Percentiles rank a stretch among this genome's conserved stretches.
Conservation (phyloP, 2,113 vertebrate species). For the Seriola aureovittata region DNA sequence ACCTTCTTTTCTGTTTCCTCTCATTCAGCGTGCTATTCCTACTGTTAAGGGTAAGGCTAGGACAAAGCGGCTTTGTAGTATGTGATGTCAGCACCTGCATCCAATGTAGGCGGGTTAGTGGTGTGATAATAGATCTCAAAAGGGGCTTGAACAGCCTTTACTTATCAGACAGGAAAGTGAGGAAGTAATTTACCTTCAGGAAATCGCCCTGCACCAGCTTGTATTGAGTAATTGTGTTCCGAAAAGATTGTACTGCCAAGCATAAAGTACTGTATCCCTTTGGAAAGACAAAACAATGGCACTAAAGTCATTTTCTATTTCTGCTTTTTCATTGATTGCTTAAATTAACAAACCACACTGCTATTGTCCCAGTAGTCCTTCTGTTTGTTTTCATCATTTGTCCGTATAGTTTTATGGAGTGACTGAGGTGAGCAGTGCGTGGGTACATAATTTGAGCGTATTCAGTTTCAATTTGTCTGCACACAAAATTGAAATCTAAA, state of each 20-base stretch:
- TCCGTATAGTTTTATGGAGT: slow-evolving; percentile 52
- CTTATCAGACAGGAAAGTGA: slow-evolving; percentile 47
- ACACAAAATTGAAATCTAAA: neutral
- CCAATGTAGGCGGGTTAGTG: slow-evolving; percentile 7
- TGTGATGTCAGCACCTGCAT: slow-evolving; percentile 63
- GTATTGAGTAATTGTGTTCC: slow-evolving; percentile 35
- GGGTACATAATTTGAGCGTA: slow-evolving; percentile 30
- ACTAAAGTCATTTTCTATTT: slow-evolving; percentile 70
- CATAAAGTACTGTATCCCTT: slow-evolving; percentile 25
- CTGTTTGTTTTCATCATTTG: slow-evolving; percentile 65
- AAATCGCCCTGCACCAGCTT: slow-evolving; percentile 42
- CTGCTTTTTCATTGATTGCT: slow-evolving; percentile 70
- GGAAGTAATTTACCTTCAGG: slow-evolving; percentile 58
- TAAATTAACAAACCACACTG: slow-evolving; percentile 64
- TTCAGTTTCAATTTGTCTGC: slow-evolving; percentile 39
- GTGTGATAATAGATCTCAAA: slow-evolving; percentile 53
- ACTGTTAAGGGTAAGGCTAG: neutral
- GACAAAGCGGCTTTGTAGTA: slow-evolving; percentile 49
- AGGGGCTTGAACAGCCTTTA: slow-evolving; percentile 14
- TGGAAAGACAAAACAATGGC: slow-evolving; percentile 65
- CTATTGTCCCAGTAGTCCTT: slow-evolving; percentile 50
- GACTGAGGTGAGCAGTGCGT: slow-evolving; percentile 38
- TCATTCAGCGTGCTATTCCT: slow-evolving; percentile 30
- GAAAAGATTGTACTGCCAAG: slow-evolving; percentile 41
- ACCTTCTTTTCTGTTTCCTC: slow-evolving; percentile 44